phyloP scores from a whole-genome alignment of 2,113 vertebrate species.

The Madoqua kirkii region DNA sequence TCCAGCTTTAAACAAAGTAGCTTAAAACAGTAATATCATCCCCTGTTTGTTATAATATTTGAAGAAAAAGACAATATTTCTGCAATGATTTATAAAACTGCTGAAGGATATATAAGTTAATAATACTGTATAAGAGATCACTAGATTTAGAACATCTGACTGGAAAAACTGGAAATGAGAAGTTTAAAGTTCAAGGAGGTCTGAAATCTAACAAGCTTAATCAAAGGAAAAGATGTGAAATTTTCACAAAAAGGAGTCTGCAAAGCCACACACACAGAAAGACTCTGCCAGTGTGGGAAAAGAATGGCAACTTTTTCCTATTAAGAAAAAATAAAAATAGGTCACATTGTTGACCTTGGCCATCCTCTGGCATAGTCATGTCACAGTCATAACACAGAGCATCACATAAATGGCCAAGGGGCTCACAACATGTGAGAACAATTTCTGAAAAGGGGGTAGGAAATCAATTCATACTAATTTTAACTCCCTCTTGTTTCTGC shows the following conservation, averaged over 20 bases:
- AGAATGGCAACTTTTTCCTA: constrained; percentile 76
- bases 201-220: constrained; percentile 73
- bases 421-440: constrained; percentile 51
- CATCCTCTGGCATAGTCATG: constrained; percentile 71
- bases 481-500: constrained; percentile 75
- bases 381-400: constrained; percentile 66
- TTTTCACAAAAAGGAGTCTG: constrained; percentile 70
- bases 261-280: constrained; percentile 73
- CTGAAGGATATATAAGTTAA: constrained; percentile 48
- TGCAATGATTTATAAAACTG: constrained; percentile 50
- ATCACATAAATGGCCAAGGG: constrained; percentile 58
- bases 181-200: constrained; percentile 77
- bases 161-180: constrained; percentile 69
- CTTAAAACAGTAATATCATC: constrained; percentile 17
- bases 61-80: background rate
- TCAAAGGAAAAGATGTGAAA: constrained; percentile 76
- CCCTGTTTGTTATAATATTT: constrained; percentile 23
- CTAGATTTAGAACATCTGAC: constrained; percentile 64
- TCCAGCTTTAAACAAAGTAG: background rate
- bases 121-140: constrained; percentile 67
- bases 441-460: constrained; percentile 64
- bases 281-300: constrained; percentile 67
- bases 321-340: constrained; percentile 77
- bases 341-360: constrained; percentile 73
- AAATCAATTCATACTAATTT: constrained; percentile 72